Evolutionary conservation across 2,797 vertebrate species (phyloP).

Genomic region (Sebastes vulpes): DNA sequence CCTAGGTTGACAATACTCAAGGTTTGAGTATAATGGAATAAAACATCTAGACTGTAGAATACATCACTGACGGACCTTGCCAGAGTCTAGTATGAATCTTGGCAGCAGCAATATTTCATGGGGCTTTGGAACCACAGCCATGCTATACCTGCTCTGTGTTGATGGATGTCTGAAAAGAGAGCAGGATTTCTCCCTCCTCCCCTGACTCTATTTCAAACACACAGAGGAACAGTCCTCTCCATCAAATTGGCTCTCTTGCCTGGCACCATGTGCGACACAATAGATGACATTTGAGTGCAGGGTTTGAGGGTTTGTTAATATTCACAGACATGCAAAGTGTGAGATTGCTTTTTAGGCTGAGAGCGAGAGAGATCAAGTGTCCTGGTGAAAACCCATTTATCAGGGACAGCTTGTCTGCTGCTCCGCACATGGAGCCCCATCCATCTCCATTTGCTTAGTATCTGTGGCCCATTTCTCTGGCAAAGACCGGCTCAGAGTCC

Average conservation of each 20-base stretch:
- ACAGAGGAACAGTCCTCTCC: constrained; percentile 67
- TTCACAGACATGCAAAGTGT: constrained; percentile 86
- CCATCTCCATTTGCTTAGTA: constrained; percentile 82
- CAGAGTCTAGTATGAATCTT: constrained; percentile 37
- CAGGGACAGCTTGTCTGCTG: constrained; percentile 80
- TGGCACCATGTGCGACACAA: constrained; percentile 73
- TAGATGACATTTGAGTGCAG: constrained; percentile 79
- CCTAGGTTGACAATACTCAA: constrained; percentile 27
- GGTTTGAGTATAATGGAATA: constrained; percentile 45
- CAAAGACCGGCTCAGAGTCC: constrained; percentile 54
- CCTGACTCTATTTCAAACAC: constrained; percentile 65
- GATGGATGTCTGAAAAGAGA: constrained; percentile 68
- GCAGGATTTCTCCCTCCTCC: constrained; percentile 16
- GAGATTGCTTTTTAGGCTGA: constrained; percentile 84
- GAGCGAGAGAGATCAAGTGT: constrained; percentile 79
- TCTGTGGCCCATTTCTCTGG: constrained; percentile 77
- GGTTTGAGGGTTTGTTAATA: constrained; percentile 83
- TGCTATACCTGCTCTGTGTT: constrained; percentile 64
- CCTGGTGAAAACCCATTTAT: constrained; percentile 81
- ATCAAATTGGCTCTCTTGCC: constrained; percentile 72
- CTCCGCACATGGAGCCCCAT: constrained; percentile 77
- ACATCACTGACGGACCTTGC: constrained; percentile 20
- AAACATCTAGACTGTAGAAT: constrained; percentile 29
- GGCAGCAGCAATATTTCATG: constrained; percentile 56
- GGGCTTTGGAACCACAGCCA: constrained; percentile 46